Percentiles rank a stretch among this genome's conserved stretches.
These are phyloP conservation scores for Psittacula echo DNA, from an alignment of 2,797 vertebrate species.

Conservation along the genomic window DNA sequence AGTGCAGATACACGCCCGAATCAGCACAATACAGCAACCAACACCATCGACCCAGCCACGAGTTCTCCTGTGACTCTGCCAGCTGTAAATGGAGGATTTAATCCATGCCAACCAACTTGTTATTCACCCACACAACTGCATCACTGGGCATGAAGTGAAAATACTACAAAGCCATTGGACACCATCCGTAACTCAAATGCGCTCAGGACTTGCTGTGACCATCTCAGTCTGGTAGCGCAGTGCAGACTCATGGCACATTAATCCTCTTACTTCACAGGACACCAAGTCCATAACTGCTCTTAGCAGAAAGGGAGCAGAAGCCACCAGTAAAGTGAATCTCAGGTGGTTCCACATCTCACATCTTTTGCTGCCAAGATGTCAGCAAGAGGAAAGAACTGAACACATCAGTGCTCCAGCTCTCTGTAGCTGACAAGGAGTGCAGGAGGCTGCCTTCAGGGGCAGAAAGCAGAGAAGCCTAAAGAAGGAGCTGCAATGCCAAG, in stretches of 20 bases:
- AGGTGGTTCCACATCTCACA: not conserved
- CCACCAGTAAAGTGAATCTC: not conserved
- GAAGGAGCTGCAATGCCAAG: not conserved
- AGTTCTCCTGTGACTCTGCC: not conserved
- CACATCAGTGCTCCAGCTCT: not conserved
- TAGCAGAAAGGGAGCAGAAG: not conserved
- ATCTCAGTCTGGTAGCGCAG: not conserved
- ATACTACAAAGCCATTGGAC: not conserved
- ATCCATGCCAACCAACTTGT: not conserved
- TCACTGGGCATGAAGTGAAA: not conserved
- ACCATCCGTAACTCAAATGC: not conserved
- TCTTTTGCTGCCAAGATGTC: not conserved
- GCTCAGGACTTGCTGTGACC: not conserved
- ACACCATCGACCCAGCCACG: accelerated
- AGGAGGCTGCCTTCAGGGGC: not conserved
- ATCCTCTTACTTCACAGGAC: not conserved
- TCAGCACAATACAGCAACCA: not conserved
- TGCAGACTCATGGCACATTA: not conserved
- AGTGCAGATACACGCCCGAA: not conserved
- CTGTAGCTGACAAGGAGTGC: too few species aligned
- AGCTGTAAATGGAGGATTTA: not conserved
- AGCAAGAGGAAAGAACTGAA: not conserved
- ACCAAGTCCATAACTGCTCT: not conserved
- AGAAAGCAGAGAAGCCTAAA: not conserved
- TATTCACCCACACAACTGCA: not conserved